Conservation (phyloP, 2,797 vertebrate species). For the Phylloscopus collybita region DNA sequence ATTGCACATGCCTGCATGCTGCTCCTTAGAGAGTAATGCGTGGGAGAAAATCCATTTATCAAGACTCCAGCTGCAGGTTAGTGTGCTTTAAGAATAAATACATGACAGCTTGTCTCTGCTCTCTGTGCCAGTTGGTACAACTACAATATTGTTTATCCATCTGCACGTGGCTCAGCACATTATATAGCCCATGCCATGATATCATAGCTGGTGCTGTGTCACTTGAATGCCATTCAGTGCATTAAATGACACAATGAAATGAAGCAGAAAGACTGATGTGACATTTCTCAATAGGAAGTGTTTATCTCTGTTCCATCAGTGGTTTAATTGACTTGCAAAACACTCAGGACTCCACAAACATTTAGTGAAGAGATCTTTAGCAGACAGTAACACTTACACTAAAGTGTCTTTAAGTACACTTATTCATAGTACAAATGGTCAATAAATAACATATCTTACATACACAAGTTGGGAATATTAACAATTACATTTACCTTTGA, state of each 20-base stretch:
- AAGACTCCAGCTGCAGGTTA: not conserved
- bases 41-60: not conserved
- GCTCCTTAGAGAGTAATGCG: not conserved
- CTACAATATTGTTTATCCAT: not conserved
- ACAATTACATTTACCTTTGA: not conserved
- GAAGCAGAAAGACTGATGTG: conserved; percentile 63
- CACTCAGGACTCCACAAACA: conserved; percentile 52
- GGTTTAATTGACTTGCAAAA: conserved; percentile 66
- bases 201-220: conserved; percentile 7
- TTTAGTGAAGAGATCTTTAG: conserved; percentile 48
- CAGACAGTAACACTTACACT: conserved; percentile 6
- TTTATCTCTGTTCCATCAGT: conserved; percentile 60
- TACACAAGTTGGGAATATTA: not conserved
- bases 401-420: conserved; percentile 35
- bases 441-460: not conserved
- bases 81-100: not conserved
- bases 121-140: not conserved
- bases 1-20: not conserved
- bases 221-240: conserved; percentile 4
- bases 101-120: not conserved
- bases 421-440: not conserved
- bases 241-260: conserved; percentile 35
- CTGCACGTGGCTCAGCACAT: not conserved
- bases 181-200: not conserved
- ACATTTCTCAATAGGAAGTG: conserved; percentile 65